Conservation (phyloP, 1,140 invertebrate genomes). For the Helicoverpa armigera region DNA sequence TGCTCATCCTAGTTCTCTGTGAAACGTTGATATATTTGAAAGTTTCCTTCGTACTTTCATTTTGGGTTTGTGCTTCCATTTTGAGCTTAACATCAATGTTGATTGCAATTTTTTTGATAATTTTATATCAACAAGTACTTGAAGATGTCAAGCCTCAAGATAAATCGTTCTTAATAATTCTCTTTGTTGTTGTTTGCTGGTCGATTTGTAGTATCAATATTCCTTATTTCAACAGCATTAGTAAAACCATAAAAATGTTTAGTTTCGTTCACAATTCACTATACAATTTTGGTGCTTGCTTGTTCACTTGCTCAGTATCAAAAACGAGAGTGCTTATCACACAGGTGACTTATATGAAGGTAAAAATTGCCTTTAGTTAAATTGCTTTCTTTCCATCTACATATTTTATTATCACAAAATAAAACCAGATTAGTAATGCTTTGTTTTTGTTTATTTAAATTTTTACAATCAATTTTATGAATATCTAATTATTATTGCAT, state of each 20-base stretch:
- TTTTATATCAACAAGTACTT: background rate
- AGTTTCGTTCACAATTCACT: background rate
- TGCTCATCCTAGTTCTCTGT: background rate
- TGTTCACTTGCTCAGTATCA: too few relatives aligned
- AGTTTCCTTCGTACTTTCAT: slow-evolving; percentile 10
- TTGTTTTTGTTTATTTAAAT: slow-evolving; percentile 54
- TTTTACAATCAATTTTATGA: slow-evolving; percentile 53
- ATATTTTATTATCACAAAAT: background rate
- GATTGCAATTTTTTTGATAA: background rate
- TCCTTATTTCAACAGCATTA: too few relatives aligned
- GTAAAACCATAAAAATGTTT: background rate
- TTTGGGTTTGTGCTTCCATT: background rate
- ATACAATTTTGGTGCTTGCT: background rate
- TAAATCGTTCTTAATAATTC: background rate
- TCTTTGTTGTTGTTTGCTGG: background rate
- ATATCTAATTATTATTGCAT: slow-evolving; percentile 44
- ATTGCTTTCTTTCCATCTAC: background rate
- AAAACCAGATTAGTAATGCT: slow-evolving; percentile 39
- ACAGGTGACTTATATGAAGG: background rate
- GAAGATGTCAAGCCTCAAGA: background rate
- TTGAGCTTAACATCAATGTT: slow-evolving; percentile 1
- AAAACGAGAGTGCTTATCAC: too few relatives aligned
- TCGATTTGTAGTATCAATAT: too few relatives aligned
- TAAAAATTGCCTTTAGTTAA: background rate
- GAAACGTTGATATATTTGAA: background rate